A percentile compares a stretch with the other conserved stretches of the same genome.
phyloP scores from a whole-genome alignment of 2,797 vertebrate genomes.

The Gymnoscopelus microlampas region DNA sequence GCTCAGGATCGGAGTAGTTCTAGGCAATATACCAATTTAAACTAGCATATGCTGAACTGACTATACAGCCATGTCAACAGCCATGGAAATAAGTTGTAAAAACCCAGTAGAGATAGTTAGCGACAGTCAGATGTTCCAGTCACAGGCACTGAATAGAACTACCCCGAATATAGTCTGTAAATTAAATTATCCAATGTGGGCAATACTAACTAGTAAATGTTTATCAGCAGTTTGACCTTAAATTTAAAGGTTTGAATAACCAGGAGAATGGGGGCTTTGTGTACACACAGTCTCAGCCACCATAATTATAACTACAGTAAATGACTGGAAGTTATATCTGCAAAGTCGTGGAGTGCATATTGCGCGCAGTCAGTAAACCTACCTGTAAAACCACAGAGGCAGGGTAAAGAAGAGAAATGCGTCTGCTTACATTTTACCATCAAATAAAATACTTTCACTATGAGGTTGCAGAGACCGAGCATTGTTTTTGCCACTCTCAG shows the following conservation, averaged over 20 bases:
- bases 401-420: too few relatives aligned
- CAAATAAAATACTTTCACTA: too few relatives aligned
- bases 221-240: constrained; percentile 47
- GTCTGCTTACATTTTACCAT: too few relatives aligned
- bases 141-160: constrained; percentile 33
- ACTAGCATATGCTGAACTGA: constrained; percentile 29
- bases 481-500: too few relatives aligned
- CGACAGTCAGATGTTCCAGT: constrained; percentile 27
- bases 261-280: neutral
- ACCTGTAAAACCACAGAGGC: too few relatives aligned
- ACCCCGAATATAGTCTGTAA: constrained; percentile 37
- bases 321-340: constrained; percentile 14
- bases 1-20: constrained; percentile 35
- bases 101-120: constrained; percentile 15
- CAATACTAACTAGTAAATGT: constrained; percentile 19
- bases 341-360: constrained; percentile 9
- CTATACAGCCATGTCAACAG: constrained; percentile 35
- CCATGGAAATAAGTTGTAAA: constrained; percentile 22
- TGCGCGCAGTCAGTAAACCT: too few relatives aligned
- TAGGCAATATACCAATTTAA: constrained; percentile 45
- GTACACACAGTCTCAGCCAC: constrained; percentile 5
- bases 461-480: too few relatives aligned
- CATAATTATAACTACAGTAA: constrained; percentile 29
- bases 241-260: constrained; percentile 39
- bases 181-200: constrained; percentile 25